phyloP scores from a whole-genome alignment of 2,888 invertebrate genomes.

The Notocelia uddmanniana region DNA sequence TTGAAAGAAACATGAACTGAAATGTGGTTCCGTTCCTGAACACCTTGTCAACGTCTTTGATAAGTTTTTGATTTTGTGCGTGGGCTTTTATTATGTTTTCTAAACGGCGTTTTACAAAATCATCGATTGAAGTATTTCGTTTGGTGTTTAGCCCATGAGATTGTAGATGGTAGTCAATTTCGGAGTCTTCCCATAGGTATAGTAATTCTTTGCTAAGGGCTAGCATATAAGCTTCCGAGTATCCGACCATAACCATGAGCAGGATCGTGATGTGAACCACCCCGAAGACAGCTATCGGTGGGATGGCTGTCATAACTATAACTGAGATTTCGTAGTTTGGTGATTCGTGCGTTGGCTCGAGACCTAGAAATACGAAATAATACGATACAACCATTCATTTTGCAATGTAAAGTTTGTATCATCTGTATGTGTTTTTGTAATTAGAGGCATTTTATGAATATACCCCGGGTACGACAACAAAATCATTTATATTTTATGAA shows the following conservation, averaged over 20 bases:
- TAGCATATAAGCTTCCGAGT: slow-evolving; percentile 49
- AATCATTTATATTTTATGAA: no score
- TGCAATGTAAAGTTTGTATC: no score
- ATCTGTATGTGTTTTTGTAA: no score
- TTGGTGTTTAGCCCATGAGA: background rate
- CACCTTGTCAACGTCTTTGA: slow-evolving; percentile 55
- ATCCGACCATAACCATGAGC: slow-evolving; percentile 49
- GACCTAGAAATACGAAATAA: slow-evolving; percentile 25
- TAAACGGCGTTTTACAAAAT: slow-evolving; percentile 50
- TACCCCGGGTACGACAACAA: no score
- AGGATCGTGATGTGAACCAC: slow-evolving; percentile 46
- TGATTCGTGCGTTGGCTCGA: slow-evolving; percentile 44
- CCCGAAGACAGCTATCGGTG: slow-evolving; percentile 34
- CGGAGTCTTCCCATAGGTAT: slow-evolving; percentile 28
- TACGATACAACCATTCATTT: no score
- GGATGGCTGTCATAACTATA: slow-evolving; percentile 13
- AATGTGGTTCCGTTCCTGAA: slow-evolving; percentile 58
- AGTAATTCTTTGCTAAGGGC: slow-evolving; percentile 47
- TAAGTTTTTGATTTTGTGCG: slow-evolving; percentile 51
- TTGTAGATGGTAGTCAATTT: slow-evolving; percentile 2
- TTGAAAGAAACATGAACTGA: slow-evolving; percentile 57
- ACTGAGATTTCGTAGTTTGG: slow-evolving; percentile 47
- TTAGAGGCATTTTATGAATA: no score
- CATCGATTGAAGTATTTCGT: slow-evolving; percentile 44
- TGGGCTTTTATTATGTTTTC: slow-evolving; percentile 55